Conservation (phyloP, 2,113 vertebrate species). For the Antechinus flavipes region DNA sequence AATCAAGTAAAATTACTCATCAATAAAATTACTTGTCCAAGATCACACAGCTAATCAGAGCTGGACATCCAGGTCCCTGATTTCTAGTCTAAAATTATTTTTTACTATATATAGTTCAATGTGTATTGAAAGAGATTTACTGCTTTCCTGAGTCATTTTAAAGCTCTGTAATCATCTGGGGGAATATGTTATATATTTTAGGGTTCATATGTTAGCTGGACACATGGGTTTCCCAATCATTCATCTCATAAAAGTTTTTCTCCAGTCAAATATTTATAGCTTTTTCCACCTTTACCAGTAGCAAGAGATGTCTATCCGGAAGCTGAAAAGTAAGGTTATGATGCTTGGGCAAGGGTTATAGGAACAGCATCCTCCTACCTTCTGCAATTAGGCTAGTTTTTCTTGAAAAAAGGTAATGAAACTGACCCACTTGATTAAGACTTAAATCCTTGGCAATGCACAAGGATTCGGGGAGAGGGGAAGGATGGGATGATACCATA, state of each 20-base stretch:
- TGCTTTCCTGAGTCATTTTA: conserved; percentile 43
- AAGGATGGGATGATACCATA: no score
- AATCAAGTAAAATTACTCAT: no score
- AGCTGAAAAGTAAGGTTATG: no score
- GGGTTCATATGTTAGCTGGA: background rate
- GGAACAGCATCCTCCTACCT: no score
- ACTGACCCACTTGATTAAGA: no score
- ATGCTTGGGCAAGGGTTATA: no score
- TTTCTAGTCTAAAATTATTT: background rate
- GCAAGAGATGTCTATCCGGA: background rate
- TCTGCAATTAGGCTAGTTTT: no score
- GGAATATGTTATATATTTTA: conserved; percentile 9
- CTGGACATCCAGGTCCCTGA: background rate
- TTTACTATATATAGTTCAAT: background rate
- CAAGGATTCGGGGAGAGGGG: no score
- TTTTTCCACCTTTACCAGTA: background rate
- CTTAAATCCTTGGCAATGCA: no score
- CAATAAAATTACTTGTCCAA: no score
- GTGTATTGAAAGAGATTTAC: conserved; percentile 14
- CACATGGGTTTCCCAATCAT: no score
- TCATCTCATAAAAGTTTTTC: background rate
- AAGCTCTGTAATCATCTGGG: conserved; percentile 11
- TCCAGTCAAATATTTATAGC: background rate
- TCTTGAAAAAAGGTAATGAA: no score
- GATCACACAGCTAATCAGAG: background rate